A percentile compares a stretch with the other conserved stretches of the same genome.
These are phyloP conservation scores for Acheta domesticus DNA, from an alignment of 2,888 invertebrate species.

Conservation along the genomic window DNA sequence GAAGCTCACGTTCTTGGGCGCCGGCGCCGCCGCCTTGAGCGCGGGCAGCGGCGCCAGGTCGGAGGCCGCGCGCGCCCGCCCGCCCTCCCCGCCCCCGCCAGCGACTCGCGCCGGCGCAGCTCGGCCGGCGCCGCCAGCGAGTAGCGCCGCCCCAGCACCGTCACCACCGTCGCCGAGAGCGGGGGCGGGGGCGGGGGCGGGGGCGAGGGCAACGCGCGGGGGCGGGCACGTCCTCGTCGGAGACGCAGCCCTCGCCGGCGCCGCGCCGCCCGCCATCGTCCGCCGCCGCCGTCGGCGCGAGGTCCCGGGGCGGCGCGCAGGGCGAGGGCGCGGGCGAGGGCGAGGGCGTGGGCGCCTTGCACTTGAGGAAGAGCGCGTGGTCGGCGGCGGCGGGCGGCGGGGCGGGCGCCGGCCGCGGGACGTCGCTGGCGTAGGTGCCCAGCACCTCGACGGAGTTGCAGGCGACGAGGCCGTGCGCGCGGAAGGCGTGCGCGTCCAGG, in stretches of 20 bases:
- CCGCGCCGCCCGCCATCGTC: not conserved
- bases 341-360: slow-evolving; percentile 18
- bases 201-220: not conserved
- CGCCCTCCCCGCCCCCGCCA: not conserved
- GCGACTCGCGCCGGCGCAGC: slow-evolving; percentile 33
- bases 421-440: not conserved
- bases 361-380: slow-evolving; percentile 39
- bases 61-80: slow-evolving; percentile 12
- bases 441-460: slow-evolving; percentile 26
- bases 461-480: not conserved
- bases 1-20: not conserved
- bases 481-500: not conserved
- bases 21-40: not conserved
- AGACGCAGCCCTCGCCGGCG: not conserved
- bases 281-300: not conserved
- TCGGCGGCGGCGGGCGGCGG: slow-evolving; percentile 47
- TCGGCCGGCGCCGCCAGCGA: slow-evolving; percentile 31
- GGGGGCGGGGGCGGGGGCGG: not conserved
- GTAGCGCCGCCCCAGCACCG: slow-evolving; percentile 32
- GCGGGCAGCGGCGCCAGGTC: slow-evolving; percentile 9
- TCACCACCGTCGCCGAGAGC: slow-evolving; percentile 30
- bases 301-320: not conserved
- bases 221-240: not conserved
- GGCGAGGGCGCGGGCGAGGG: slow-evolving; percentile 11
- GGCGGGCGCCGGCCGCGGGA: slow-evolving; percentile 48